phyloP scores from a whole-genome alignment of 2,888 invertebrate species.

The Coecobrya sp. region DNA sequence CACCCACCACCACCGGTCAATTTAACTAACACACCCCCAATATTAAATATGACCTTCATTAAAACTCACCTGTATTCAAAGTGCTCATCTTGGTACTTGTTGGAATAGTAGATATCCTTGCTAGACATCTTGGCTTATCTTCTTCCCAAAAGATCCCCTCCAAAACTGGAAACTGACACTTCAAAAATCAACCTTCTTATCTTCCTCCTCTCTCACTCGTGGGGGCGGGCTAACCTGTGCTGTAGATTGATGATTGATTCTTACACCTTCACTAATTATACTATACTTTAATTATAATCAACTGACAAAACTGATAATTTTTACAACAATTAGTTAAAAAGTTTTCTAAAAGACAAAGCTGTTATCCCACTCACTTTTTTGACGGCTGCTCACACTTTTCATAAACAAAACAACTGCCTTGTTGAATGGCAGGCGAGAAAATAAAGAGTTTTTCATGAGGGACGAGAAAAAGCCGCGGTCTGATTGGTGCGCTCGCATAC shows the following conservation, averaged over 20 bases:
- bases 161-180: neutral
- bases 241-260: too few species aligned
- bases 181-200: too few species aligned
- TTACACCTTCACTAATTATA: too few species aligned
- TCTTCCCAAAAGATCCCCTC: neutral
- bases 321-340: too few species aligned
- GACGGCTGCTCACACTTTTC: neutral
- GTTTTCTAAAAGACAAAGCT: too few species aligned
- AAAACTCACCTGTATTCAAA: constrained; percentile 95
- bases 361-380: too few species aligned
- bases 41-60: neutral
- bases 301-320: too few species aligned
- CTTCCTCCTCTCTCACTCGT: too few species aligned
- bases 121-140: constrained; percentile 75
- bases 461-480: constrained; percentile 53
- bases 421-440: neutral
- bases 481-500: constrained; percentile 58
- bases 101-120: constrained; percentile 96
- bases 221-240: too few species aligned
- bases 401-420: neutral
- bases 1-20: too few species aligned
- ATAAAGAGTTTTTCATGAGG: constrained; percentile 28
- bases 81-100: constrained; percentile 96
- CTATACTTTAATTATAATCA: too few species aligned
- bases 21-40: too few species aligned